Percentiles rank a stretch among this genome's conserved stretches.
These are phyloP conservation scores for Morinoia aosen DNA, from an alignment of 2,888 invertebrate species.

Conservation along the genomic window DNA sequence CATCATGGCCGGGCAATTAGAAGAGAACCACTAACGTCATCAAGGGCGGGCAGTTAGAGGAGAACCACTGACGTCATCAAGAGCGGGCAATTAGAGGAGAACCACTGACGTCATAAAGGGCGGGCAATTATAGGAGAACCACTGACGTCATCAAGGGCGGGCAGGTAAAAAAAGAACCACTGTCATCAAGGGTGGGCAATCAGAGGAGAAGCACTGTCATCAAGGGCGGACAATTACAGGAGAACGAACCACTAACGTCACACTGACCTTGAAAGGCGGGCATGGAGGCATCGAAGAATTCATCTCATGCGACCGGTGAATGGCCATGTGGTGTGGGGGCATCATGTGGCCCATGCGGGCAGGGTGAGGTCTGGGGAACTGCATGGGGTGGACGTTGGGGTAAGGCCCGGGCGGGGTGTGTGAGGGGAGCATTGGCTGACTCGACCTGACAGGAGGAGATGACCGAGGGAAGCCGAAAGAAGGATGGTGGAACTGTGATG, in stretches of 20 bases:
- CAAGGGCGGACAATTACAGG: too few relatives aligned
- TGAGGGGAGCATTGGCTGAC: conserved; percentile 12
- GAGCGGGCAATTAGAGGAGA: too few relatives aligned
- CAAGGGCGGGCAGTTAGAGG: too few relatives aligned
- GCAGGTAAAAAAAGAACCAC: too few relatives aligned
- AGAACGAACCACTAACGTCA: not conserved
- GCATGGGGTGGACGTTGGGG: conserved; percentile 29
- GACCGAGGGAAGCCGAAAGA: conserved; percentile 48
- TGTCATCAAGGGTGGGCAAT: too few relatives aligned
- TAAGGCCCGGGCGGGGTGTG: conserved; percentile 30
- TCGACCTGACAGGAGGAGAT: conserved; percentile 48
- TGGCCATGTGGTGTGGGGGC: conserved; percentile 49
- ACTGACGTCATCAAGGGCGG: too few relatives aligned
- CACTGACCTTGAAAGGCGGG: conserved; percentile 39
- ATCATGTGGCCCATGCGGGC: conserved; percentile 36
- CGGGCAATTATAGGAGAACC: too few relatives aligned
- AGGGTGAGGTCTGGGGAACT: conserved; percentile 13
- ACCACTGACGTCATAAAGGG: too few relatives aligned
- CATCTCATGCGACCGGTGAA: not conserved
- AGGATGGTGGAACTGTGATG: conserved; percentile 60
- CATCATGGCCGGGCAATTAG: too few relatives aligned
- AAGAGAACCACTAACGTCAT: too few relatives aligned
- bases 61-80: too few relatives aligned
- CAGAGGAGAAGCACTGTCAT: too few relatives aligned
- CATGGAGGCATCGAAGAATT: conserved; percentile 9